Base-by-base conservation (phyloP, 1,140 invertebrate genomes). In the Zaprionus tsacasi region DNA sequence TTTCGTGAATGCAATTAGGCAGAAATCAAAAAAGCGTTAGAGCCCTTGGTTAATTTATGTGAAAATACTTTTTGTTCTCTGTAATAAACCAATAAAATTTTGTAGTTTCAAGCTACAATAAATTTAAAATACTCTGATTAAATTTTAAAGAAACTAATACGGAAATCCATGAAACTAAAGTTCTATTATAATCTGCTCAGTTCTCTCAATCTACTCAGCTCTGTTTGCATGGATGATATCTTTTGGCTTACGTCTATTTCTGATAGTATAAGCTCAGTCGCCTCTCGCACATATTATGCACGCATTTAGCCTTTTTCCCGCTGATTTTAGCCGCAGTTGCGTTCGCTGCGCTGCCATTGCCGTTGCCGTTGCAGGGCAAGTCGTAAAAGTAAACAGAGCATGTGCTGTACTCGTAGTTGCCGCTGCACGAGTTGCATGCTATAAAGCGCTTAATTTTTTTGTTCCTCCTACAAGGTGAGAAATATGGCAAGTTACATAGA, bases 371-470 rank as follows among this genome's bases (percentile, higher is more conserved):
- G 40, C 48, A 17, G 30, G 36, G 65, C 75, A 87, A 80, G 77
- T 88, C 83, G 83, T 88, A 88, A 88, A 88, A 82, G 82, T 87
- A 87, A 87, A 87, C 82, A 87, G 82, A 87, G 76, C 79, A 87
- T 87, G 79, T 86, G 82, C 76, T 87, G 73, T 80, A 76, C 48
- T 67, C 70, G 12, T 76, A 63, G 60, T 66, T 25, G 25, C 50
- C 25, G 65, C 25, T 57, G 66, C 43, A 69, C 66, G 72, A 59
- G 71, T 70, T 68, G 78, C 67, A 72, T 78, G 85, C 83, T 55
- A 82, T 87, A 87, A 88, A 87, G 73, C 83, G 83, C 83, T 87
- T 87, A 87, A 83, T 87, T 83, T 87, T 87, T 82, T 87, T 85
- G 88, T 86, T 30, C 76, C 70, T 67, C 71, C 61, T 36, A 56